Percentiles rank a stretch among this genome's conserved stretches.
These are phyloP conservation scores for Channa maculata DNA, from an alignment of 2,113 vertebrate species.

Conservation along the genomic window DNA sequence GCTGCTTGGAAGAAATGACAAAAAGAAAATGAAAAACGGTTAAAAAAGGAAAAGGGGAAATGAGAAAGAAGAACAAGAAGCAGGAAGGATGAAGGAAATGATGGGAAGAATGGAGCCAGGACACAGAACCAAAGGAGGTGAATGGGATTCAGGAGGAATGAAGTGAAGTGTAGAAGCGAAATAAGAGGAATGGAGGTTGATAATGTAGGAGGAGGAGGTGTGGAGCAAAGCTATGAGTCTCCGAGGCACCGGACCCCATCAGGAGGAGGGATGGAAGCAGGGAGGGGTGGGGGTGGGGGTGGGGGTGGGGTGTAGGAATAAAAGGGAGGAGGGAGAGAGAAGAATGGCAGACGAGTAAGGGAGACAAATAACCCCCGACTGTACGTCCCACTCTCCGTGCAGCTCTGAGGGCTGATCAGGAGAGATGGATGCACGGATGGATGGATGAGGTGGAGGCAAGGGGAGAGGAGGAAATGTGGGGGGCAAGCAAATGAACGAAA, in stretches of 20 bases:
- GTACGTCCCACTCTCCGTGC: slow-evolving; percentile 37
- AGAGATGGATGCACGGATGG: slow-evolving; percentile 58
- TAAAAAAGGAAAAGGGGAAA: too few relatives aligned
- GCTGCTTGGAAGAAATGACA: too few relatives aligned
- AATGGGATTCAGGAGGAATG: not conserved
- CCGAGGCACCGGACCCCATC: slow-evolving; percentile 42
- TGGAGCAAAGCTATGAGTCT: slow-evolving; percentile 32
- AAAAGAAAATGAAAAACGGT: too few relatives aligned
- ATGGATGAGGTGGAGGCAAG: slow-evolving; percentile 48
- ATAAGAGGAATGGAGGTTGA: slow-evolving; percentile 3
- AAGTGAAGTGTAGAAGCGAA: not conserved
- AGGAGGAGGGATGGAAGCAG: slow-evolving; percentile 54
- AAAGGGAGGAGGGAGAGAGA: slow-evolving; percentile 13
- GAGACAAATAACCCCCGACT: slow-evolving; percentile 67
- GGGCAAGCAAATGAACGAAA: slow-evolving; percentile 15
- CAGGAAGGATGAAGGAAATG: not conserved
- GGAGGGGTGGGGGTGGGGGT: not conserved
- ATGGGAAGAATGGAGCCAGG: not conserved
- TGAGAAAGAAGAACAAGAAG: too few relatives aligned
- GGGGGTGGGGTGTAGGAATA: not conserved
- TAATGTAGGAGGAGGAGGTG: slow-evolving; percentile 38
- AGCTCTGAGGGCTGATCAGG: slow-evolving; percentile 34
- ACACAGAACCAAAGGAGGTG: not conserved
- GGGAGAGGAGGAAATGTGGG: slow-evolving; percentile 1
- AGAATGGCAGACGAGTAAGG: slow-evolving; percentile 43